Conservation (phyloP, 2,888 invertebrate species). For the Linhomoeus sp. region DNA sequence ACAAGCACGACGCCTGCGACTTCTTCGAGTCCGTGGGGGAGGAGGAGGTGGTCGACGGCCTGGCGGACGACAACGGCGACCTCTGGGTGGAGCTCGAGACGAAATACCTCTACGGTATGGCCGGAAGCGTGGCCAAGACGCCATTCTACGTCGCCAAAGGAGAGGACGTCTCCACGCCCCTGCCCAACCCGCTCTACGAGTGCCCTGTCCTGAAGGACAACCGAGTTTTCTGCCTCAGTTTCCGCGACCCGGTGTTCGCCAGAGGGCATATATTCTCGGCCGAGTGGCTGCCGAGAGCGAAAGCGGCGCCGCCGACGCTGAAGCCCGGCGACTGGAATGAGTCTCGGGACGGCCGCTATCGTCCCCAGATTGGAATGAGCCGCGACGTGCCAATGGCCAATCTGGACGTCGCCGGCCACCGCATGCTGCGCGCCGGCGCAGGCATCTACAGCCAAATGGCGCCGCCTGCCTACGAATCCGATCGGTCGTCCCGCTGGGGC, state of each 20-base stretch:
- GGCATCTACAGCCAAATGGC: background rate
- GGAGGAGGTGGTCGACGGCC: too few species aligned
- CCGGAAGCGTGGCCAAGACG: slow-evolving; percentile 54
- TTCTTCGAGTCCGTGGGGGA: slow-evolving; percentile 41
- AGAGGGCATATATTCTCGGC: slow-evolving; percentile 17
- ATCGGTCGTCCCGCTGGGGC: too few species aligned
- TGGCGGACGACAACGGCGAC: too few species aligned
- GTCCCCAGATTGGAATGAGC: background rate
- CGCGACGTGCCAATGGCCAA: slow-evolving; percentile 1
- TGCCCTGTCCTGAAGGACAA: background rate
- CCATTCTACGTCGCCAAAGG: slow-evolving; percentile 40
- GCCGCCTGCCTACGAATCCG: background rate
- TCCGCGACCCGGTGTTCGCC: slow-evolving; percentile 17
- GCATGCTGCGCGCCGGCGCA: slow-evolving; percentile 2
- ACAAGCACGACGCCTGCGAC: slow-evolving; percentile 47
- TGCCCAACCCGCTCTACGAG: background rate
- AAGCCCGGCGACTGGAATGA: slow-evolving; percentile 20
- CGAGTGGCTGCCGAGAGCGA: slow-evolving; percentile 13
- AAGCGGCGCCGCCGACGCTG: slow-evolving; percentile 13
- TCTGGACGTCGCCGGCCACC: slow-evolving; percentile 1
- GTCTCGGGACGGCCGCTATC: slow-evolving; percentile 2
- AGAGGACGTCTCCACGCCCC: slow-evolving; percentile 9
- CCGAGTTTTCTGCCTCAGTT: background rate
- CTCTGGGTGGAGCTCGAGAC: slow-evolving; percentile 39
- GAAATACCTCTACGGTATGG: slow-evolving; percentile 55